Conservation (phyloP, 2,797 vertebrate genomes). For the Pachyuromys duprasi region DNA sequence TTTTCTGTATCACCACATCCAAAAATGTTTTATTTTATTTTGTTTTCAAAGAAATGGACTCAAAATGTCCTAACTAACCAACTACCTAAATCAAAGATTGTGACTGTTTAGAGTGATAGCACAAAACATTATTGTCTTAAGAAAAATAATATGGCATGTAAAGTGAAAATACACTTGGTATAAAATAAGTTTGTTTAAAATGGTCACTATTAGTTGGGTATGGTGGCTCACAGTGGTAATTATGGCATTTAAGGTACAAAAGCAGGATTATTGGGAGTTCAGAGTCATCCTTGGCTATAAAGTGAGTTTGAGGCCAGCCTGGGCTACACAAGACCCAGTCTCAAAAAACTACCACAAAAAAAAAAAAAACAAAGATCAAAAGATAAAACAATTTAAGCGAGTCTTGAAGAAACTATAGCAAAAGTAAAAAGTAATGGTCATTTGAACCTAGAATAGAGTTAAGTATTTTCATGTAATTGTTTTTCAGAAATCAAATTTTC, state of each 20-base stretch:
- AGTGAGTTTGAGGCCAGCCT: neutral
- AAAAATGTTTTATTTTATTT: neutral
- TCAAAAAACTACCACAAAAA: neutral
- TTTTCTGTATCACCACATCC: neutral
- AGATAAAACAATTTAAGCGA: neutral
- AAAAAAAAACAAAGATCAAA: neutral
- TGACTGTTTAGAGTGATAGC: neutral
- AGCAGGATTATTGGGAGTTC: neutral
- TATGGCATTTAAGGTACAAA: neutral
- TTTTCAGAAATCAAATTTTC: neutral
- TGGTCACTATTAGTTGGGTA: neutral
- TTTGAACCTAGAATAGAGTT: neutral
- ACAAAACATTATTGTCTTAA: neutral
- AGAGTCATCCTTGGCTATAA: neutral
- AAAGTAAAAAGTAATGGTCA: slow-evolving; percentile 45
- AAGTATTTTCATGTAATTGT: neutral
- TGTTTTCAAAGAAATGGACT: slow-evolving; percentile 47
- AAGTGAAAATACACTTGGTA: neutral
- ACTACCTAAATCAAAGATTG: neutral
- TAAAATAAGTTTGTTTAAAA: neutral
- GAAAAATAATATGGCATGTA: neutral
- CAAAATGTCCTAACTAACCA: neutral
- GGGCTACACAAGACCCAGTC: neutral
- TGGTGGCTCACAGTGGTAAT: neutral
- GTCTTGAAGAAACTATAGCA: neutral